These are phyloP conservation scores for Lepisosteus osseus DNA, from an alignment of 2,113 vertebrate genomes.

Conservation along the genomic window DNA sequence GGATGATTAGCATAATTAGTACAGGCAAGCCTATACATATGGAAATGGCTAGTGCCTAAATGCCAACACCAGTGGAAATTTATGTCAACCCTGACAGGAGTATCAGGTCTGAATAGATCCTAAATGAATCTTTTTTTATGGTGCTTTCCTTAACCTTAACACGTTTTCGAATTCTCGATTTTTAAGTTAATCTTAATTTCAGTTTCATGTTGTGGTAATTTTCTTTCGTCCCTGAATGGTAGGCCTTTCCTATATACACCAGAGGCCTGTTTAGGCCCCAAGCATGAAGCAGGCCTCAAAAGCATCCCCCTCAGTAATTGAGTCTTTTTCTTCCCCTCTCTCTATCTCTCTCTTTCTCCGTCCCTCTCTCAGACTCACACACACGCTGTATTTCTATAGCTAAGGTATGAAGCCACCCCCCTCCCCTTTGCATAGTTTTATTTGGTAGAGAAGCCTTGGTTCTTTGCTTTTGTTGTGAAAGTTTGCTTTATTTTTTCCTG, in stretches of 20 bases:
- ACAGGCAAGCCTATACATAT: conserved; percentile 93
- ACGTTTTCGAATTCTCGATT: conserved; percentile 2
- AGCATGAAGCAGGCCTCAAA: conserved; percentile 2
- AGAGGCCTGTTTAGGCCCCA: conserved; percentile 5
- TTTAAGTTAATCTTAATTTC: conserved; percentile 11
- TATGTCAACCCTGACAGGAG: conserved; percentile 87
- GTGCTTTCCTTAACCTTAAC: conserved; percentile 28
- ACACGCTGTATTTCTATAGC: conserved; percentile 64
- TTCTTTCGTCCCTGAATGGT: neutral
- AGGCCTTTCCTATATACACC: neutral
- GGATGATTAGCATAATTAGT: conserved; percentile 96
- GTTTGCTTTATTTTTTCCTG: conserved; percentile 61
- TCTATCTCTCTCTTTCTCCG: conserved; percentile 14
- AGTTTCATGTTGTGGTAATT: conserved; percentile 3
- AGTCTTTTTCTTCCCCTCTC: conserved; percentile 16
- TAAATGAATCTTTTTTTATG: conserved; percentile 68
- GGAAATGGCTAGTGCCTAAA: conserved; percentile 90
- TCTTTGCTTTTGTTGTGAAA: conserved; percentile 61
- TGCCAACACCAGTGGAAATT: conserved; percentile 90
- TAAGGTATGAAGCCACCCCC: conserved; percentile 61
- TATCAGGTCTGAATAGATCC: conserved; percentile 82
- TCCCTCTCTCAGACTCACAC: conserved; percentile 23
- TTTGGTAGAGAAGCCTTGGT: conserved; percentile 59
- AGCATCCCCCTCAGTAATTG: conserved; percentile 4
- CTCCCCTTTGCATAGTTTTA: conserved; percentile 61